Base-by-base conservation (phyloP, 1,140 invertebrate species). In the Drosophila chauvacae region DNA sequence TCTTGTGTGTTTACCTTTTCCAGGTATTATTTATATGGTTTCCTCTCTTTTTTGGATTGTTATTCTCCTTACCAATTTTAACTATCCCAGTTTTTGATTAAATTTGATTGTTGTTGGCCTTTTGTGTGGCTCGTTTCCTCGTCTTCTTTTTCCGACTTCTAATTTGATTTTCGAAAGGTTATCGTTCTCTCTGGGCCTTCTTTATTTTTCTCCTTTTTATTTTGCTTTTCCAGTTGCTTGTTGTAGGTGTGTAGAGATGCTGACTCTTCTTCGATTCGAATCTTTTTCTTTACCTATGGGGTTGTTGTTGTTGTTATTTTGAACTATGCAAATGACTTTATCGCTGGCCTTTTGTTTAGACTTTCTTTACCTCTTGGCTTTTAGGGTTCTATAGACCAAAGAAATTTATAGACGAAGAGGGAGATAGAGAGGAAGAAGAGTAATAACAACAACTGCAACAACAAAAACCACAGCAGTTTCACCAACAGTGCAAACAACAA, bases 301-400 rank as follows among this genome's bases (percentile, higher is more conserved):
- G 62, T 48, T 28, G 28, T 64, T 76, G 56, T 55, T 45, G 39
- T 55, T 59, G 39, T 30, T 62, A 41, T 72, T 60, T 45, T 60
- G 77, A 90, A 75, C 85, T 88, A 88, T 90, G 85, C 85, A 88
- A 88, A 88, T 88, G 85, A 90, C 85, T 88, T 88, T 90, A 88
- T 88, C 85, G 80, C 70, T 30, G 16, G 44, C 44, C 30, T 18
- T 16, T 26, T 37, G 47, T 62, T 56, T 44, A 37, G 44, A 30
- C 44, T 51, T 42, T 56, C 42, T 53, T 37, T 71, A 11, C 23
- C 50, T 53, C 16, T 64, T 72, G 53, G n/a, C 66, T 42, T 37
- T 50, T 41, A 59, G 30, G 9, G 30, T 72, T 73, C 68, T 72
- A 59, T 60, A 30, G 64, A 57, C 14, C 39, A 61, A 35, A 72